Percentiles rank a stretch among this genome's conserved stretches.
Evolutionary conservation across 2,113 vertebrate species (phyloP).

Genomic region (Apeltes quadracus): DNA sequence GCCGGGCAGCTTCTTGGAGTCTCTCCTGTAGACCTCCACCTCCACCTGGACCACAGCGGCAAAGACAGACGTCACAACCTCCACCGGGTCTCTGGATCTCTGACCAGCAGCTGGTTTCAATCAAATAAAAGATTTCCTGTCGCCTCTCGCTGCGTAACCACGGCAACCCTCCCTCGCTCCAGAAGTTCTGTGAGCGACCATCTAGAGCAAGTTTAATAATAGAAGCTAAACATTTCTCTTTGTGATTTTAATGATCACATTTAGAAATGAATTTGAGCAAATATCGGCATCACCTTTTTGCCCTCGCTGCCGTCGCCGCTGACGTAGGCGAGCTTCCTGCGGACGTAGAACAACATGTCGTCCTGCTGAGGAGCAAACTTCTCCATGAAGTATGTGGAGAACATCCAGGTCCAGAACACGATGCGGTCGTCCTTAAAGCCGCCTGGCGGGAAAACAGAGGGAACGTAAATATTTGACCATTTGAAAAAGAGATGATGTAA

Average conservation of each 20-base stretch:
- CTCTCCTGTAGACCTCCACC: conserved; percentile 95
- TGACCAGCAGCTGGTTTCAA: too few relatives aligned
- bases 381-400: conserved; percentile 99
- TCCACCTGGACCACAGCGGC: conserved; percentile 84
- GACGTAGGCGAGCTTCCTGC: conserved; percentile 85
- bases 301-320: conserved; percentile 68
- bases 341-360: conserved; percentile 98
- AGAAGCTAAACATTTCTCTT: too few relatives aligned
- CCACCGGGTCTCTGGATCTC: too few relatives aligned
- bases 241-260: too few relatives aligned
- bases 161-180: too few relatives aligned
- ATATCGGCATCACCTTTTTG: too few relatives aligned
- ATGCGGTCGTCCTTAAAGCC: conserved; percentile 98
- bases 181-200: too few relatives aligned
- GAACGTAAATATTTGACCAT: neutral
- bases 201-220: too few relatives aligned
- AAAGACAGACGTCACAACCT: neutral
- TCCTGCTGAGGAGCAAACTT: conserved; percentile 91
- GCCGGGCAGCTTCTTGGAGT: conserved; percentile 97
- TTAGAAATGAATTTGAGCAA: too few relatives aligned
- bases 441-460: conserved; percentile 72
- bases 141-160: too few relatives aligned
- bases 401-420: conserved; percentile 99
- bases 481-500: neutral
- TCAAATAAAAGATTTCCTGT: too few relatives aligned